Conservation (phyloP, 1,140 invertebrate species). For the Listronotus bonariensis region DNA sequence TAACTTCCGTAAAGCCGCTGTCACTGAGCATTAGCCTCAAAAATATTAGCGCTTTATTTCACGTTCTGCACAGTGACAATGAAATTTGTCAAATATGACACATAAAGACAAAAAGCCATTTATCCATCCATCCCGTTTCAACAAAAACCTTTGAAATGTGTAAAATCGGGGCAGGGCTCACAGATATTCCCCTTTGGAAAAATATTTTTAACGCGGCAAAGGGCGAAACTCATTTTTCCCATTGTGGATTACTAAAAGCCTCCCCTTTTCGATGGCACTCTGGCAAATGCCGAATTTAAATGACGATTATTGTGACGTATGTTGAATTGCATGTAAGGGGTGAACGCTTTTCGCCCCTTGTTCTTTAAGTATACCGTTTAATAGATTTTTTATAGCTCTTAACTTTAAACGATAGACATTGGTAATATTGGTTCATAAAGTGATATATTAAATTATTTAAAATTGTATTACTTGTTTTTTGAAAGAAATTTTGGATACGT, state of each 20-base stretch:
- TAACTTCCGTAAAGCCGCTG: background rate
- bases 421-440: too few relatives aligned
- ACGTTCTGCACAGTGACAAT: conserved; percentile 7
- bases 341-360: too few relatives aligned
- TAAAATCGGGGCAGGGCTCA: conserved; percentile 1
- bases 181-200: too few relatives aligned
- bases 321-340: too few relatives aligned
- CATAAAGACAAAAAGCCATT: conserved; percentile 12
- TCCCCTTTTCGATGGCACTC: background rate
- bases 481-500: too few relatives aligned
- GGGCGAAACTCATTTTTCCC: conserved; percentile 3
- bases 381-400: too few relatives aligned
- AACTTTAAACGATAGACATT: too few relatives aligned
- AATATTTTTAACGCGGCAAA: background rate
- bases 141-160: conserved; percentile 13
- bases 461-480: too few relatives aligned
- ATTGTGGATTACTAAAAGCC: conserved; percentile 1
- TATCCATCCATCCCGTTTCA: conserved; percentile 1
- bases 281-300: conserved; percentile 3
- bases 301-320: background rate
- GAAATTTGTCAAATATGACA: conserved; percentile 6
- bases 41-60: conserved; percentile 10
- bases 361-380: too few relatives aligned
- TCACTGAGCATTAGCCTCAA: conserved; percentile 1
- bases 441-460: too few relatives aligned